Evolutionary conservation across 53 echinoderm and acorn worm genomes (phyloP), one percentile per base, ranked within the genome.

Genomic region (Echinometra lucunter): DNA sequence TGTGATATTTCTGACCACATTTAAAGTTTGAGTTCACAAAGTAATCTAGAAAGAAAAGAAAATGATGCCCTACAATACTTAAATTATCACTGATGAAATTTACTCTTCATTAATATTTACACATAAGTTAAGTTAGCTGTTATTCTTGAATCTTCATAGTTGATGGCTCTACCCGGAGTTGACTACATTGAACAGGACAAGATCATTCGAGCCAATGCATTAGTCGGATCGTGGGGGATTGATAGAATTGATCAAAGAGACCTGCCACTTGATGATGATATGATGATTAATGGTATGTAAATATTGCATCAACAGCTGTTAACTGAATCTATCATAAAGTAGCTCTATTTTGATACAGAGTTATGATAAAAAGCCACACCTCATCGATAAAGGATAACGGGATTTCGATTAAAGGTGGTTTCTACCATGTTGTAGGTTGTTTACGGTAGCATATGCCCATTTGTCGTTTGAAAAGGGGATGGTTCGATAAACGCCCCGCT

Each of bases 151-250:
- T 69, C 40, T 42, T n/a, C n/a, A 23, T 75, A 92, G 92, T 74
- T 92, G 92, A 92, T 92, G 92, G 18, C 57, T 28, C 60, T 92
- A 75, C 92, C 92, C 35, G 92, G 78, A 6, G 92, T 92, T 27
- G 92, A 92, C 53, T 92, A 58, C 57, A 58, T 92, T 23, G 92
- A 92, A 78, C 74, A 92, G 27, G 92, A 92, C 37, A 92, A 92
- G 57, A 57, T 78, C 9, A 92, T 92, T 60, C 75, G 70, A 17
- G 34, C 78, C 75, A 53, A 49, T 57, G 92, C 57, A 23, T 78
- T 55, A 37, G 92, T 32, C 25, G 92, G 78, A 55, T 92, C 92
- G 35, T 92, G 92, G 92, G 92, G 92, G 5, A 6, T 92, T 18
- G 92, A 92, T 27, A 72, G 92, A 30, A 92, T 92, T 23, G 92